Percentiles rank a stretch among this genome's conserved stretches.
These are phyloP conservation scores for Toxonevra muliebris DNA, from an alignment of 2,888 invertebrate species.

Conservation along the genomic window DNA sequence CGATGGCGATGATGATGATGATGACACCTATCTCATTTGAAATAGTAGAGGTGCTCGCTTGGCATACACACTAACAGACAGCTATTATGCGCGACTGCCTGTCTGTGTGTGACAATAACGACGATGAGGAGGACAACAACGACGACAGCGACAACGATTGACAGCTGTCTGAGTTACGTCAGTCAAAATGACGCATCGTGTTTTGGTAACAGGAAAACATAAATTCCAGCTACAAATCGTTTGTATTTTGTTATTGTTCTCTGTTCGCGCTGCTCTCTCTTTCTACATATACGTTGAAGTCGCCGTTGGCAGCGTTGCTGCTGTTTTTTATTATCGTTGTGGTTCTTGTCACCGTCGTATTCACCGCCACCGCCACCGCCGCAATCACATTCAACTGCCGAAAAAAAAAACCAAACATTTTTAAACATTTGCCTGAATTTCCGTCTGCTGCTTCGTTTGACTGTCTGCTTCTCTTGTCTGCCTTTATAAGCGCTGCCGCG, in stretches of 20 bases:
- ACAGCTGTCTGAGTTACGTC: slow-evolving; percentile 66
- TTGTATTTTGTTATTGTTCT: slow-evolving; percentile 8
- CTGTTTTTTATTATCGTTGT: slow-evolving; percentile 43
- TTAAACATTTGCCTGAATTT: too few species aligned
- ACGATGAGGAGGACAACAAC: slow-evolving; percentile 5
- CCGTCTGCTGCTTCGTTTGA: too few species aligned
- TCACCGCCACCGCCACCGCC: background rate
- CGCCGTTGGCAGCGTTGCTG: slow-evolving; percentile 6
- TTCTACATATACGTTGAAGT: slow-evolving; percentile 2
- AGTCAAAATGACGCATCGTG: slow-evolving; percentile 67
- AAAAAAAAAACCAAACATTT: too few species aligned
- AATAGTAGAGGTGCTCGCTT: background rate
- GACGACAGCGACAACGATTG: slow-evolving; percentile 50
- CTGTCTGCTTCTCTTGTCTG: too few species aligned
- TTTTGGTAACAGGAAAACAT: slow-evolving; percentile 65
- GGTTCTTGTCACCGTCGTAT: background rate
- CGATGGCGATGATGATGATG: too few species aligned
- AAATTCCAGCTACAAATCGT: slow-evolving; percentile 46
- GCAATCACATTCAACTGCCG: background rate
- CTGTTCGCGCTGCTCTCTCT: background rate
- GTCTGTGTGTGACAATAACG: slow-evolving; percentile 6
- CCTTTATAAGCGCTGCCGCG: too few species aligned
- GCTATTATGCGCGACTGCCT: background rate
- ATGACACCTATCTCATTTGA: too few species aligned
- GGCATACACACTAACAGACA: background rate